Percentiles rank a stretch among this genome's conserved stretches.
Evolutionary conservation across 2,113 vertebrate species (phyloP).

Genomic region (Nipponia nippon): DNA sequence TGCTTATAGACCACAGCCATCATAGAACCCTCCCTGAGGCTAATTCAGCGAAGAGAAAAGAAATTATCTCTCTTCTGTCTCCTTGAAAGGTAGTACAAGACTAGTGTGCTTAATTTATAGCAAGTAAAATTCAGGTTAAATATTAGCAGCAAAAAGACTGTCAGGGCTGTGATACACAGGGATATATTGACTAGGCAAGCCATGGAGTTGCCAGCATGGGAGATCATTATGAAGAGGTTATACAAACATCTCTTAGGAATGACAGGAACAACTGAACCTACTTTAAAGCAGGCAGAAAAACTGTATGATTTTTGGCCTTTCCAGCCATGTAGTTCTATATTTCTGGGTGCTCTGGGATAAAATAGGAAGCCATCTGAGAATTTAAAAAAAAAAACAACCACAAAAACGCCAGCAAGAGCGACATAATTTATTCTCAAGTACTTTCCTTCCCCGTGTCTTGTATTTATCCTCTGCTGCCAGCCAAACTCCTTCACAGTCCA

Average conservation of each 20-base stretch:
- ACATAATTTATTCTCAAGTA: not conserved
- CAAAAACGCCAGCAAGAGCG: not conserved
- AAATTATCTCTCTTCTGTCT: not conserved
- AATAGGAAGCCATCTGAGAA: not conserved
- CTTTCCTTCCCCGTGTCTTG: not conserved
- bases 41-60: not conserved
- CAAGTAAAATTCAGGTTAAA: not conserved
- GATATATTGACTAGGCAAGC: not conserved
- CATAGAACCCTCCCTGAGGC: accelerated
- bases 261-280: not conserved
- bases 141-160: not conserved
- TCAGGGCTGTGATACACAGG: not conserved
- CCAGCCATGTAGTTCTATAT: not conserved
- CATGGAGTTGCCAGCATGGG: not conserved
- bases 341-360: not conserved
- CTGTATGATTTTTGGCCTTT: not conserved
- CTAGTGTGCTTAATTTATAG: not conserved
- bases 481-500: not conserved
- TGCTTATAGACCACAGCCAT: not conserved
- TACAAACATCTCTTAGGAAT: not conserved
- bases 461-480: not conserved
- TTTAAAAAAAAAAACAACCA: not conserved
- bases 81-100: not conserved
- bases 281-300: not conserved
- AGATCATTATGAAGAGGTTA: not conserved